These are phyloP conservation scores for Hypothenemus hampei DNA, from an alignment of 1,140 invertebrate species.

Conservation along the genomic window DNA sequence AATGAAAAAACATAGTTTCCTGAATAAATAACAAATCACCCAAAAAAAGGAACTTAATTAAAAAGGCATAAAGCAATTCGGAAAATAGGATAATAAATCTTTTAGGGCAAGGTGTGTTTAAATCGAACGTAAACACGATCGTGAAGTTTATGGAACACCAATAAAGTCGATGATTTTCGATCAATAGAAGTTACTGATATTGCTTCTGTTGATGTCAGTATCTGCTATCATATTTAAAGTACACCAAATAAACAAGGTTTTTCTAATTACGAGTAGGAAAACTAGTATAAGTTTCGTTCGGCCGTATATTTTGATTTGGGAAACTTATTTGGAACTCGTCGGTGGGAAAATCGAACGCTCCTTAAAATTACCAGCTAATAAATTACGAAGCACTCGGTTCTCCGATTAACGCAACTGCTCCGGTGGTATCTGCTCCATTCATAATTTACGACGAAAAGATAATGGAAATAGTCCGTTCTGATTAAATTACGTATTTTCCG, in stretches of 20 bases:
- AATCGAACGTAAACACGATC: slow-evolving; percentile 22
- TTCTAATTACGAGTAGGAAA: too few species aligned
- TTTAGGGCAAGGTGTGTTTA: slow-evolving; percentile 29
- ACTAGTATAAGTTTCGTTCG: too few species aligned
- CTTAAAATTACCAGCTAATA: slow-evolving; percentile 44
- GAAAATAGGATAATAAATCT: slow-evolving; percentile 27
- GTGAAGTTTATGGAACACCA: neutral
- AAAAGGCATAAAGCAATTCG: slow-evolving; percentile 7
- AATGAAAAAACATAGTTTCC: too few species aligned
- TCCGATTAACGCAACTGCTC: slow-evolving; percentile 37
- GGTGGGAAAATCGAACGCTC: slow-evolving; percentile 41
- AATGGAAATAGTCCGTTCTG: slow-evolving; percentile 17
- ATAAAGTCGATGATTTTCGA: too few species aligned
- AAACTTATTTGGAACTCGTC: slow-evolving; percentile 3
- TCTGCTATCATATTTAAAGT: too few species aligned
- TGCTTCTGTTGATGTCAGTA: too few species aligned
- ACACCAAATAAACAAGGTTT: too few species aligned
- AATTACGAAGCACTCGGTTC: slow-evolving; percentile 37
- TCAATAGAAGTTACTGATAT: too few species aligned
- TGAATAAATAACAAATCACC: slow-evolving; percentile 5
- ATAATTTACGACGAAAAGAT: slow-evolving; percentile 32
- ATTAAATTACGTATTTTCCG: slow-evolving; percentile 27
- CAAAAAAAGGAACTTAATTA: slow-evolving; percentile 11
- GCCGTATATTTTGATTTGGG: too few species aligned
- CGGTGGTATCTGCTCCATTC: slow-evolving; percentile 21